Conservation (phyloP, 2,888 invertebrate species). For the Macrophya annulata region DNA sequence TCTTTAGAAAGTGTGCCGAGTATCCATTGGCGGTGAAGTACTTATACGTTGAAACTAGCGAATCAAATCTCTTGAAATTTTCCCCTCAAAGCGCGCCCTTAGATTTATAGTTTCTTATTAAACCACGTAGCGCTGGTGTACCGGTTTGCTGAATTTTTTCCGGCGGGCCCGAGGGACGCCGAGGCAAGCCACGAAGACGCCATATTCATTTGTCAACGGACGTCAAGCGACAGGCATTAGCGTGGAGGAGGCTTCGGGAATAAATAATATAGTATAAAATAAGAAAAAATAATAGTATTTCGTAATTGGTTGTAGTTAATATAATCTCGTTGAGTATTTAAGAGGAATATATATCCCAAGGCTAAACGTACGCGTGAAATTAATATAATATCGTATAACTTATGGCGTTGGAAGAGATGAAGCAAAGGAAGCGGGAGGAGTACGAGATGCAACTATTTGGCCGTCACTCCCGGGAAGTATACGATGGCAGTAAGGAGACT, state of each 20-base stretch:
- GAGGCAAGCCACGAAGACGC: constrained; percentile 62
- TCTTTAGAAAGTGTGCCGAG: neutral
- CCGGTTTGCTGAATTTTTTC: constrained; percentile 18
- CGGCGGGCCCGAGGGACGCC: constrained; percentile 69
- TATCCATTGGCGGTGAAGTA: neutral
- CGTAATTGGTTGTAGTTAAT: neutral
- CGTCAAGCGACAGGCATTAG: constrained; percentile 62
- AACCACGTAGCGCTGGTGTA: constrained; percentile 1
- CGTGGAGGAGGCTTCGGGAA: neutral
- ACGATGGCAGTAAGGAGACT: constrained; percentile 69
- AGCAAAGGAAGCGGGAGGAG: constrained; percentile 70
- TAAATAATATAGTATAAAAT: constrained; percentile 11
- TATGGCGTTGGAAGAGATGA: constrained; percentile 48
- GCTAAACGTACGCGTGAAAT: neutral
- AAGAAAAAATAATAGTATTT: neutral
- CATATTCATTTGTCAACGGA: constrained; percentile 73
- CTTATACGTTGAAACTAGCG: neutral
- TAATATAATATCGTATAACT: neutral
- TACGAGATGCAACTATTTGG: constrained; percentile 76
- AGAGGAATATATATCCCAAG: neutral
- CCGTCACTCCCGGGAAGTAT: constrained; percentile 72
- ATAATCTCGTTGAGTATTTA: neutral
- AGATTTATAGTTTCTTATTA: neutral
- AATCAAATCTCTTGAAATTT: constrained; percentile 7
- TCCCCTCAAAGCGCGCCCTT: neutral